These are phyloP conservation scores for Harpegnathos saltator DNA, from an alignment of 1,140 invertebrate species.

Conservation along the genomic window DNA sequence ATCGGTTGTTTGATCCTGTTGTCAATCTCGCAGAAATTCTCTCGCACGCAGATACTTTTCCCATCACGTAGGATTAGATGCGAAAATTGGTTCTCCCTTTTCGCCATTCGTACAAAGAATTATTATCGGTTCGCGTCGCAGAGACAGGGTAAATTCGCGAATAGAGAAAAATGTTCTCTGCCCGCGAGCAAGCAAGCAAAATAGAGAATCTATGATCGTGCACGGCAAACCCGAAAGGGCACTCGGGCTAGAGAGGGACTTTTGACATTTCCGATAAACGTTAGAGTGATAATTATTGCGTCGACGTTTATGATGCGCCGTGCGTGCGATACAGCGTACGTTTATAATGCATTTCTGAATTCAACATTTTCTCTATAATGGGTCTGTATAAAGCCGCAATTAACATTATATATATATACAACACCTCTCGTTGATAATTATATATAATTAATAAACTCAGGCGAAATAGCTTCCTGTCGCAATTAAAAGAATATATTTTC, in stretches of 20 bases:
- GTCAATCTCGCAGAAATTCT: slow-evolving; percentile 11
- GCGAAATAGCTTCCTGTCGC: background rate
- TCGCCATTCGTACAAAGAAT: slow-evolving; percentile 17
- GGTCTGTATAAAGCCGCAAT: background rate
- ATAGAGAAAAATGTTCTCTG: background rate
- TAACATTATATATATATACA: background rate
- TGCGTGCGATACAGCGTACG: too few relatives aligned
- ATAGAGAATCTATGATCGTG: background rate
- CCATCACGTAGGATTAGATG: slow-evolving; percentile 34
- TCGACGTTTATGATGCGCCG: background rate
- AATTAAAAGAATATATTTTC: background rate
- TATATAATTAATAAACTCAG: slow-evolving; percentile 22
- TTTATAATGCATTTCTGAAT: background rate
- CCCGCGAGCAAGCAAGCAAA: background rate
- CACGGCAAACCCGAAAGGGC: background rate
- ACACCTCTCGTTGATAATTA: slow-evolving; percentile 5
- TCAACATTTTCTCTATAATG: background rate
- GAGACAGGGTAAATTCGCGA: background rate
- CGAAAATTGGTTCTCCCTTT: slow-evolving; percentile 26
- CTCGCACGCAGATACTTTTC: slow-evolving; percentile 14
- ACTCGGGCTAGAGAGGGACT: background rate
- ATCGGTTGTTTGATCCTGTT: slow-evolving; percentile 15
- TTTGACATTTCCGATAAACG: background rate
- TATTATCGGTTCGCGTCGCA: slow-evolving; percentile 36
- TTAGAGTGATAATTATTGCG: slow-evolving; percentile 21